phyloP scores from a whole-genome alignment of 2,797 vertebrate genomes.

The Anguilla anguilla region DNA sequence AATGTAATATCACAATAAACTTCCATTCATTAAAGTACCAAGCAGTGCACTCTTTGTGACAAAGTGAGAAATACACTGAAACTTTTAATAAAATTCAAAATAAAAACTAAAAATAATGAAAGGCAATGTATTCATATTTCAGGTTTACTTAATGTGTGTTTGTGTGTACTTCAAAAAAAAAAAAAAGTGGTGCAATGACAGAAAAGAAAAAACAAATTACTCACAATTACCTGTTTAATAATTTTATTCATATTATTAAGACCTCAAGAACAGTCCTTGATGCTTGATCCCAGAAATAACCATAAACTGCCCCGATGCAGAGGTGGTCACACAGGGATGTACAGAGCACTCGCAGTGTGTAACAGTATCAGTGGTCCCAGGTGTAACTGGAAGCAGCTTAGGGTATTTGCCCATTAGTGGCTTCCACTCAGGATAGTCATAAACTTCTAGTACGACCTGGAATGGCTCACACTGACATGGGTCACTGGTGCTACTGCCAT shows the following conservation, averaged over 20 bases:
- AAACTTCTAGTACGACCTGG: background rate
- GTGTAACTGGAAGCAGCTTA: background rate
- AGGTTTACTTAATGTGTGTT: background rate
- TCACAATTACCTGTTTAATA: background rate
- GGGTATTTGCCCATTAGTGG: background rate
- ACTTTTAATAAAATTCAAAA: background rate
- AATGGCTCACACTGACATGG: background rate
- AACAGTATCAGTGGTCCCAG: background rate
- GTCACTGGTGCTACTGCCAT: background rate
- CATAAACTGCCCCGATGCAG: background rate
- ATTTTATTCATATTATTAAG: conserved; percentile 30
- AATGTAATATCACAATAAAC: background rate
- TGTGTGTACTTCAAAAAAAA: background rate
- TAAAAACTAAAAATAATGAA: background rate
- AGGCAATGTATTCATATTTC: background rate
- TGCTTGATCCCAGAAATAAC: background rate
- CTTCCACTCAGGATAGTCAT: background rate
- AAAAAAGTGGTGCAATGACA: background rate
- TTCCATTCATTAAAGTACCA: background rate
- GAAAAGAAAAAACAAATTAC: background rate
- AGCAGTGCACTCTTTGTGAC: background rate
- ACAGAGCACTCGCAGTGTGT: background rate
- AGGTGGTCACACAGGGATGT: background rate
- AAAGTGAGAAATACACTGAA: background rate
- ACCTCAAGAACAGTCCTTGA: background rate